These are phyloP conservation scores for Forbesichthys agassizii DNA, from an alignment of 2,113 vertebrate genomes.

Conservation along the genomic window DNA sequence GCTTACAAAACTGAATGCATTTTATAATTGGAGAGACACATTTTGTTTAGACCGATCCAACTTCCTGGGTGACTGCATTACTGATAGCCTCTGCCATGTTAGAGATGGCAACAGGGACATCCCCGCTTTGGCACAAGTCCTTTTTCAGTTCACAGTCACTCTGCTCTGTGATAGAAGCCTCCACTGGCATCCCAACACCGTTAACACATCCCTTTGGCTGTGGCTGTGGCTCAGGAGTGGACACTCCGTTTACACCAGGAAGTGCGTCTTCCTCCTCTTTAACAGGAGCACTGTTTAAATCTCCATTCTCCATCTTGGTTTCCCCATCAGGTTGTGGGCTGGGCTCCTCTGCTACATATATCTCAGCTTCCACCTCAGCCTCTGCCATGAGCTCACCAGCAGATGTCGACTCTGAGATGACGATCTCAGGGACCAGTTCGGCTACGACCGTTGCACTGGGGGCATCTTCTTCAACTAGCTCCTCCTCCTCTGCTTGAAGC, in stretches of 20 bases:
- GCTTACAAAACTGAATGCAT: constrained; percentile 56
- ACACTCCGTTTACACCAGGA: constrained; percentile 64
- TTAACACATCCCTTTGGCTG: constrained; percentile 68
- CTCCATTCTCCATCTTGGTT: constrained; percentile 71
- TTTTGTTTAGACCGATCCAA: constrained; percentile 61
- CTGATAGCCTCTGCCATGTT: constrained; percentile 59
- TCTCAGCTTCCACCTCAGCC: constrained; percentile 27
- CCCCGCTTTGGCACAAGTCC: constrained; percentile 62
- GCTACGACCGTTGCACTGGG: constrained; percentile 32
- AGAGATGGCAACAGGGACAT: constrained; percentile 48
- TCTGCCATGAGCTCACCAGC: constrained; percentile 42
- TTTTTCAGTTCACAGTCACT: constrained; percentile 77
- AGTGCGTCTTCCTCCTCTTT: constrained; percentile 37
- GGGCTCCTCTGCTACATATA: constrained; percentile 29
- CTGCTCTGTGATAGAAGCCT: constrained; percentile 54
- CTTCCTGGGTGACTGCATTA: constrained; percentile 66
- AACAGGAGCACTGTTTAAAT: constrained; percentile 46
- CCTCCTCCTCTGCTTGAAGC: constrained; percentile 24
- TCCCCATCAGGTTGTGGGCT: constrained; percentile 38
- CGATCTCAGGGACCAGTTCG: constrained; percentile 66
- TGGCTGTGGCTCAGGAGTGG: constrained; percentile 18
- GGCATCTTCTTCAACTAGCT: constrained; percentile 20
- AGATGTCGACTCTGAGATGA: constrained; percentile 68
- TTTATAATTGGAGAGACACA: constrained; percentile 41
- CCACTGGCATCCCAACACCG: constrained; percentile 54